Base-by-base conservation (phyloP, 2,888 invertebrate genomes). In the Rhaphigaster nebulosa region DNA sequence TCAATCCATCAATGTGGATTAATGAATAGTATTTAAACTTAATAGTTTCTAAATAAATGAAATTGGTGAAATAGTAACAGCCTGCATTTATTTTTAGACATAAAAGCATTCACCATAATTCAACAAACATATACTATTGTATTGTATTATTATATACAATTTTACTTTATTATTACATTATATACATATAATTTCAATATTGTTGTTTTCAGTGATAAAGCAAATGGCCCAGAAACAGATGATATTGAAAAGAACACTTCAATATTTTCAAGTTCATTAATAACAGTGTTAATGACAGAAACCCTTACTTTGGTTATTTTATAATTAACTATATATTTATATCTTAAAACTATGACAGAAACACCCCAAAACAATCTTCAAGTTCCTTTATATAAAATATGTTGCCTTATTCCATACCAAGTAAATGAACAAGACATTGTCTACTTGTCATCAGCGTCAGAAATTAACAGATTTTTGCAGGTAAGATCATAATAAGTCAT, bases 401-500 rank as follows among this genome's bases (percentile, higher is more conserved):
- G 84, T 50, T 84, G 84, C 84, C 45, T 84, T 41, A 84, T 84
- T 50, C 84, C 84, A 0, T 38, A 84, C 41, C 45, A 84, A 45
- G n/a, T n/a, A 15, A 50, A 84, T 84, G 45, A 84, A 50, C 23
- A 84, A 23, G 84, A 84, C 15, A 84, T 50, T 45, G 84, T 84
- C 45, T 84, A 84, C 41, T 26, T 84, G 84, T 84, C 84, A 45
- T 84, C 84, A 84, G 45, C 1, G 0, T 84, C 84, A 15, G 84
- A 84, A 41, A n/a, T 84, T 12, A n/a, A 84, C n/a, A 84, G n/a
- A 50, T 84, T 84, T 84, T 84, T 84, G 45, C 45, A 84, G 84
- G 84, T 84, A 84, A 84, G 34, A 38, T 76, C 20, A 65, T 15
- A 29, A 29, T 29, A 65, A 65, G 13, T 65, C 0, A 29, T 29